A percentile compares a stretch with the other conserved stretches of the same genome.
These are phyloP conservation scores for Acropternis orthonyx DNA, from an alignment of 2,797 vertebrate genomes.

Conservation along the genomic window DNA sequence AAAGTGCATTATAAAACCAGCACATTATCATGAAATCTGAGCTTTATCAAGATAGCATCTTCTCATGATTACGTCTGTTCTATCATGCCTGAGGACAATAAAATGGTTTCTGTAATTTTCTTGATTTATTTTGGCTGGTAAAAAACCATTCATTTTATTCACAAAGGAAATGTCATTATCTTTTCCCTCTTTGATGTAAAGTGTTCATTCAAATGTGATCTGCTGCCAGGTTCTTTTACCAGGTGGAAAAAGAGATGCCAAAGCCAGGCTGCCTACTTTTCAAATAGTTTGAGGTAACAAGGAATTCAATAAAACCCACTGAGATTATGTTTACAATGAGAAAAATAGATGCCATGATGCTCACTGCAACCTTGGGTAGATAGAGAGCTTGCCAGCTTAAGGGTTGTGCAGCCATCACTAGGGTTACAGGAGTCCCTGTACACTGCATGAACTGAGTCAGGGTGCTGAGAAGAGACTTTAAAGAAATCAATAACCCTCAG, in stretches of 20 bases:
- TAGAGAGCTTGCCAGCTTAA: not conserved
- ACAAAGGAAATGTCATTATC: slow-evolving; percentile 3
- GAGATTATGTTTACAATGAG: not conserved
- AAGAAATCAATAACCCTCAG: not conserved
- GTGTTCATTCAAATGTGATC: not conserved
- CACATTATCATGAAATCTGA: slow-evolving; percentile 31
- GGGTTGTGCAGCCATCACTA: not conserved
- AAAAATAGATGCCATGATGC: not conserved
- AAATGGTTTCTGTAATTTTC: slow-evolving; percentile 36
- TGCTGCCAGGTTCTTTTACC: not conserved
- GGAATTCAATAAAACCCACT: not conserved
- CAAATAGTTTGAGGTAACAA: not conserved
- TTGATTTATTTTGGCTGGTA: slow-evolving; percentile 6
- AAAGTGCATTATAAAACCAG: not conserved
- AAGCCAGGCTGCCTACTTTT: not conserved
- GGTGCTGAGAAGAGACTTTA: not conserved
- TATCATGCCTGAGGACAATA: slow-evolving; percentile 1
- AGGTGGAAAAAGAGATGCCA: not conserved
- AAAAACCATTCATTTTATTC: not conserved
- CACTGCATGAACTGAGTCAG: not conserved
- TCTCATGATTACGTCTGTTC: slow-evolving; percentile 12
- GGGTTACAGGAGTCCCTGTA: not conserved
- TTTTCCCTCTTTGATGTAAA: slow-evolving; percentile 3
- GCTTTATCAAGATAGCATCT: slow-evolving; percentile 17
- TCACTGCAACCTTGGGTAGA: not conserved